These are phyloP conservation scores for Apeltes quadracus DNA, from an alignment of 2,113 vertebrate genomes.

Conservation along the genomic window DNA sequence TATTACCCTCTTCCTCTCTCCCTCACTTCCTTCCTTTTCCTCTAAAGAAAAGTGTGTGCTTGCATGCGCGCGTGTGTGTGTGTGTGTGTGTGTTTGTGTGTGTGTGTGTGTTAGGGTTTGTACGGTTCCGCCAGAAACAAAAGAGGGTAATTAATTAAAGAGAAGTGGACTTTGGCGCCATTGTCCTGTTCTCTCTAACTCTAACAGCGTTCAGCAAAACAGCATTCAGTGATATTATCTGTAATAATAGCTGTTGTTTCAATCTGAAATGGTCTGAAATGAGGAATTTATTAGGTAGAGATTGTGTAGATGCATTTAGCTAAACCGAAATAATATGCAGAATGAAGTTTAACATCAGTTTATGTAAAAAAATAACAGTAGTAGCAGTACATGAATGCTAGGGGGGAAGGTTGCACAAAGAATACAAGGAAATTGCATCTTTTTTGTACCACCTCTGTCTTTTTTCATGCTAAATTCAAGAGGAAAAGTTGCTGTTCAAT, in stretches of 20 bases:
- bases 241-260: slow-evolving; percentile 65
- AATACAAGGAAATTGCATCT: not conserved
- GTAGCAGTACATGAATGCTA: not conserved
- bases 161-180: slow-evolving; percentile 70
- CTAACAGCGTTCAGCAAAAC: slow-evolving; percentile 58
- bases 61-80: too few relatives aligned
- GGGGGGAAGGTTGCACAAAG: not conserved
- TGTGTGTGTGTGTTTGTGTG: slow-evolving; percentile 4
- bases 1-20: slow-evolving; percentile 73
- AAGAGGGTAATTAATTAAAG: slow-evolving; percentile 78
- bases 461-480: not conserved
- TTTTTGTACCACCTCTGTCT: not conserved
- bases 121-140: slow-evolving; percentile 66
- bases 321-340: slow-evolving; percentile 24
- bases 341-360: slow-evolving; percentile 22
- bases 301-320: slow-evolving; percentile 35
- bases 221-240: slow-evolving; percentile 65
- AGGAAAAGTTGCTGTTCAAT: not conserved
- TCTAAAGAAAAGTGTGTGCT: slow-evolving; percentile 64
- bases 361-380: not conserved
- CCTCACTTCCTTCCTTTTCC: slow-evolving; percentile 61
- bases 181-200: slow-evolving; percentile 72
- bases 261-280: slow-evolving; percentile 50
- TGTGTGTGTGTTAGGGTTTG: slow-evolving; percentile 13
- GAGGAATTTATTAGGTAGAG: slow-evolving; percentile 44